Evolutionary conservation across 2,797 vertebrate genomes (phyloP).

Genomic region (Ficedula albicollis): DNA sequence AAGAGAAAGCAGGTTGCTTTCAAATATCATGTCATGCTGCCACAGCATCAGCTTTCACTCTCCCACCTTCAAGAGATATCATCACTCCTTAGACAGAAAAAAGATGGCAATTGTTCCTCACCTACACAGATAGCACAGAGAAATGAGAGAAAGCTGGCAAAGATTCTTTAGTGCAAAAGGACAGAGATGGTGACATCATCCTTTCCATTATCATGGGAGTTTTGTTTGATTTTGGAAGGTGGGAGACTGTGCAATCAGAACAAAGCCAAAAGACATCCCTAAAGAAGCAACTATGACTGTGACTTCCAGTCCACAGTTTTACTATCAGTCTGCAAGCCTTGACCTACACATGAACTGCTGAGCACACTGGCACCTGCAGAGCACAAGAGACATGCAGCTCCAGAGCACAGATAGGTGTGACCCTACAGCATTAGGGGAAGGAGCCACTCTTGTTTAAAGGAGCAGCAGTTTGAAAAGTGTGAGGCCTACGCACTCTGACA

Average conservation of each 20-base stretch:
- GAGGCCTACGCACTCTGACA: constrained; percentile 72
- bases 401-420: not conserved
- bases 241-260: not conserved
- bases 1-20: not conserved
- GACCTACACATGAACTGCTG: not conserved
- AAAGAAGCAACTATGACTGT: not conserved
- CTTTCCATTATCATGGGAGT: not conserved
- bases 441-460: not conserved
- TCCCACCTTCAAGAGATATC: not conserved
- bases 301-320: not conserved
- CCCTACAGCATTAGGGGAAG: not conserved
- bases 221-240: not conserved
- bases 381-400: accelerated
- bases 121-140: not conserved
- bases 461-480: not conserved
- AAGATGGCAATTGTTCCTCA: not conserved
- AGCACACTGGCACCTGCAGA: not conserved
- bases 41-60: not conserved
- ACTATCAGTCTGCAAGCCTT: not conserved
- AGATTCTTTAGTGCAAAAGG: not conserved
- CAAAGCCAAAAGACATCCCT: not conserved
- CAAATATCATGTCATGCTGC: not conserved
- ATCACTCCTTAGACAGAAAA: not conserved
- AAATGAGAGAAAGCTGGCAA: not conserved
- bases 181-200: not conserved